Evolutionary conservation across 2,797 vertebrate genomes (phyloP), one percentile per base, ranked within the genome.

Genomic region (Typhlichthys subterraneus): DNA sequence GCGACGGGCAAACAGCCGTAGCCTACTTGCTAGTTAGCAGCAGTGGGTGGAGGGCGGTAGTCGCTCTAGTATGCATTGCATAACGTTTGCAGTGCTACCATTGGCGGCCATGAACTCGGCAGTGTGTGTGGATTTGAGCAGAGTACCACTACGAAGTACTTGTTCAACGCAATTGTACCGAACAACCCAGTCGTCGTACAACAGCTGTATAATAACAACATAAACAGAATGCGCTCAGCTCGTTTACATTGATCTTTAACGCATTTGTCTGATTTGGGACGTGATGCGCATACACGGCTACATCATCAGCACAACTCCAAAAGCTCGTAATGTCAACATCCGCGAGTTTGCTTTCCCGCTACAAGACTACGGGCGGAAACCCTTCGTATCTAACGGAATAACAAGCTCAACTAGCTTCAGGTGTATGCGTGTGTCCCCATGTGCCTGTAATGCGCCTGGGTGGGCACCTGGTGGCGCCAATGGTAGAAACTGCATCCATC

Each of bases 1-100:
- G 90, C 90, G 90, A 70, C 54, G 46, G 47, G 76, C 38, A 69
- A 69, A 54, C 63, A 67, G 66, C 52, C 49, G 72, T 89, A 89
- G 89, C 90, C 69, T 51, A 63, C 61, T 66, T 55, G 88, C 87
- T 90, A 89, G 84, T 85, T 92, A 88, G 88, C 87, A 63, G 9
- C 15, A n/a, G 84, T 87, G 81, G 85, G 88, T 86, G 84, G 87
- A 87, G 87, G 80, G 85, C 80, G 86, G 82, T 80, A 85, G 83
- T 85, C 79, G 79, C 74, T 79, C 69, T 67, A 53, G 56, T 72
- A 71, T 84, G 67, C 72, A 63, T 86, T 85, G 82, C 88, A 88
- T 85, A 88, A 89, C 76, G 68, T 85, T 63, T 80, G 84, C 79
- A 64, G 82, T 82, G 76, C 46, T 82, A 79, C 85, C 70, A 80